phyloP scores from a whole-genome alignment of 2,113 vertebrate genomes.

The Butorides virescens region DNA sequence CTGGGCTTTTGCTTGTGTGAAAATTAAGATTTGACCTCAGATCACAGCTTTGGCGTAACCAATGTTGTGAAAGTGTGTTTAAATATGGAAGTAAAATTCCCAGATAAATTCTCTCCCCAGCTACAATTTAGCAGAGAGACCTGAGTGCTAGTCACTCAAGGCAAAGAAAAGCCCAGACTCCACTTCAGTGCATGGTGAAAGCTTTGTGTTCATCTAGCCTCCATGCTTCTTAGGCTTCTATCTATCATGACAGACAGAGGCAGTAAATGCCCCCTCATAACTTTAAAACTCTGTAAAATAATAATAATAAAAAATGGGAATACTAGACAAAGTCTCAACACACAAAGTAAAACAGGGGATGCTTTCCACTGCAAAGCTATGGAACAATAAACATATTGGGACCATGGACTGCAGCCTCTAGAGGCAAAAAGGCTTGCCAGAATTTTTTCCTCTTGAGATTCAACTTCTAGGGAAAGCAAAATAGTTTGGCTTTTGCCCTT shows the following conservation, averaged over 20 bases:
- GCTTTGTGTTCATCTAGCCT: background rate
- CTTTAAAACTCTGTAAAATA: background rate
- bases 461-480: background rate
- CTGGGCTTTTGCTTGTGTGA: background rate
- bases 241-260: background rate
- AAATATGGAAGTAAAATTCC: background rate
- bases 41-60: background rate
- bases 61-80: background rate
- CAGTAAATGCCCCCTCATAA: background rate
- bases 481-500: background rate
- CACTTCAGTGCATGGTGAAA: background rate
- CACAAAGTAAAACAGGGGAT: background rate
- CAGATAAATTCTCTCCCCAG: background rate
- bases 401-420: background rate
- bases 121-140: background rate
- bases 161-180: background rate
- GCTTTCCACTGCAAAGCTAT: background rate
- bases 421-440: background rate
- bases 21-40: background rate
- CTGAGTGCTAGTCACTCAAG: background rate
- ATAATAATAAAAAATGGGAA: background rate
- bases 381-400: background rate
- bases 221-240: background rate
- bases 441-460: background rate
- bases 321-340: background rate